Conservation (phyloP, 2,113 vertebrate species). For the Sylvietta virens region DNA sequence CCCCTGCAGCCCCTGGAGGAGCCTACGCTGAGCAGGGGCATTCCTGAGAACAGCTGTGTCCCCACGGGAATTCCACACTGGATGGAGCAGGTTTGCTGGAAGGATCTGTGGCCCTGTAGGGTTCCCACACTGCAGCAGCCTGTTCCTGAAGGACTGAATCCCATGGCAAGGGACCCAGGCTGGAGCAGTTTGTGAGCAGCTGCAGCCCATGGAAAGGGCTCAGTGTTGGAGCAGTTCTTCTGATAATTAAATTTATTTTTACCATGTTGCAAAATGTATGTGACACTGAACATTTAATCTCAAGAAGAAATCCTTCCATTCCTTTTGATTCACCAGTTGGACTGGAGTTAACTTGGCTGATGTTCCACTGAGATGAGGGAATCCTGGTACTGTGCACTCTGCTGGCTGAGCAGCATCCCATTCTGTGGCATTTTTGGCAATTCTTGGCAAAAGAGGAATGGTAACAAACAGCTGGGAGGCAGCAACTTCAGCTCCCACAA, state of each 20-base stretch:
- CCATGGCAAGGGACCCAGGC: rapidly evolving
- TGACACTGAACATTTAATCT: not conserved
- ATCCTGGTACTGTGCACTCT: not conserved
- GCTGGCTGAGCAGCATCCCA: not conserved
- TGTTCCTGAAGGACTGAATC: not conserved
- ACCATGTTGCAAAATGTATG: rapidly evolving
- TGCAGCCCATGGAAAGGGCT: not conserved
- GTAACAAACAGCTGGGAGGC: not conserved
- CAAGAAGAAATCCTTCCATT: not conserved
- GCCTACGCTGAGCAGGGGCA: rapidly evolving
- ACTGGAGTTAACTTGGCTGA: not conserved
- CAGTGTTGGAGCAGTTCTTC: not conserved
- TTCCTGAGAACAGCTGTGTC: not conserved
- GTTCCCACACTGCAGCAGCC: not conserved
- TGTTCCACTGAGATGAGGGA: not conserved
- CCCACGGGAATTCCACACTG: not conserved
- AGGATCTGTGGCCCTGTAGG: too few relatives aligned
- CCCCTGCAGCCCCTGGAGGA: not conserved
- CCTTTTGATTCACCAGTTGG: not conserved
- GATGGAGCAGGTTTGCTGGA: not conserved
- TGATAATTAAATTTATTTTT: not conserved
- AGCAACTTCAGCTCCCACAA: not conserved
- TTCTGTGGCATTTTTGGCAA: not conserved
- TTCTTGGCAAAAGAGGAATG: not conserved
- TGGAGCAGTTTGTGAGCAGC: not conserved